These are phyloP conservation scores for Charaxes varanes DNA, from an alignment of 1,140 invertebrate species.

Conservation along the genomic window DNA sequence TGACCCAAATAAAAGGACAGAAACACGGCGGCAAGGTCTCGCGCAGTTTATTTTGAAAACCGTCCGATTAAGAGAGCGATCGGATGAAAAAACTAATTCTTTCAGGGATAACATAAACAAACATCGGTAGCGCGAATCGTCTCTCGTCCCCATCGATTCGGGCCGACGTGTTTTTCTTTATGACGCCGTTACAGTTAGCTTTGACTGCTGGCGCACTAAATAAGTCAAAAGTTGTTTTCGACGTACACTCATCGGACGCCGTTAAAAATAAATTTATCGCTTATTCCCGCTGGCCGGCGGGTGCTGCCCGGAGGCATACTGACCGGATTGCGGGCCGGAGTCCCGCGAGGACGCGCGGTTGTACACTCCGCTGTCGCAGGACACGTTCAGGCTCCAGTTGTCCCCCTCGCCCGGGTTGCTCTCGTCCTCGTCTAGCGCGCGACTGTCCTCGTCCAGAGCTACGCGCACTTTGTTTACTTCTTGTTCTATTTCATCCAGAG, in stretches of 20 bases:
- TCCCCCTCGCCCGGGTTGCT: conserved; percentile 60
- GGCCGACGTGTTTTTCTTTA: conserved; percentile 40
- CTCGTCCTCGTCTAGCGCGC: conserved; percentile 63
- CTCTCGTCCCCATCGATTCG: no score
- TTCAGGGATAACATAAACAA: conserved; percentile 68
- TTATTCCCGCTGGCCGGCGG: no score
- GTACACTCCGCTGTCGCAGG: conserved; percentile 74
- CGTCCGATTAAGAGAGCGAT: conserved; percentile 54
- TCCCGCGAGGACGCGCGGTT: conserved; percentile 75
- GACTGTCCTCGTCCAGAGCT: conserved; percentile 67
- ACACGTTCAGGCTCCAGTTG: conserved; percentile 71
- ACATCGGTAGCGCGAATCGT: conserved; percentile 43
- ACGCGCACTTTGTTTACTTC: conserved; percentile 70
- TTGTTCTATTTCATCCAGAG: conserved; percentile 65
- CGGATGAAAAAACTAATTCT: conserved; percentile 61
- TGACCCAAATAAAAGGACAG: conserved; percentile 62
- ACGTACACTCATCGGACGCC: conserved; percentile 24
- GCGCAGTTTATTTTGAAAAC: conserved; percentile 64
- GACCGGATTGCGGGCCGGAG: conserved; percentile 70
- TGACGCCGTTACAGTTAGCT: conserved; percentile 41
- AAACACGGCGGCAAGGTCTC: conserved; percentile 62
- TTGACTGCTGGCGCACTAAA: conserved; percentile 37
- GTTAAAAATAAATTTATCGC: conserved; percentile 51
- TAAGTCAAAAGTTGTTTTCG: conserved; percentile 48
- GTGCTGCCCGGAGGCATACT: conserved; percentile 30